Base-by-base conservation (phyloP, 2,888 invertebrate genomes). In the Anoplius nigerrimus region DNA sequence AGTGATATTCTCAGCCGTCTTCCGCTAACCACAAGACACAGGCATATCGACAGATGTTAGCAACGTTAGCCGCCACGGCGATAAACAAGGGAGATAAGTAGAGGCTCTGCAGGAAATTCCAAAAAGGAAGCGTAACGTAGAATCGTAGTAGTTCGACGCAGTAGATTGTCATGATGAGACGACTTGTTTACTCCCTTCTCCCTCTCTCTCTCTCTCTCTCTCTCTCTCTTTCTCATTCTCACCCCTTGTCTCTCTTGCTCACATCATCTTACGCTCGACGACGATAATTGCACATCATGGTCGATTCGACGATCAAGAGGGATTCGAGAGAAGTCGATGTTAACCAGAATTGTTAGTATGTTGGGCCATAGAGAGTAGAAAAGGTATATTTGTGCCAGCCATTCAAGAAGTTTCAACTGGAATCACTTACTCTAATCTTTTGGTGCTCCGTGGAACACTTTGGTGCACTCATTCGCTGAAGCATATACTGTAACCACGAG, bases 381-480 rank as follows among this genome's bases (percentile, higher is more conserved):
- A 54, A 81, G 75, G 75, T 79, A 75, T 54, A 60, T 72, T 69
- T 80, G 76, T 80, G 81, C 81, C 82, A 85, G 82, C 82, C 76
- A 82, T 75, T 71, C 80, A 80, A 81, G 66, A 81, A 82, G 80
- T 81, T 85, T 80, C 79, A 85, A 82, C 81, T 81, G 76, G 85
- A 75, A 83, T 81, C 88, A 94, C 96, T 96, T 96, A 96, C 96
- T 94, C 95, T 93, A 92, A 95, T 94, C 91, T 94, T 94, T 93
- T 94, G 95, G 92, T 95, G 95, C 90, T 94, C 93, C 92, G 93
- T 94, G 92, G 93, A 93, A 92, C 92, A 93, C 92, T 93, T 93
- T 91, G 94, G 93, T 92, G 94, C 93, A 91, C 94, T 94, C 93
- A 94, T 94, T 92, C 94, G 93, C 92, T 95, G 94, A 93, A 96